These are phyloP conservation scores for Sebastes diploproa DNA, from an alignment of 2,797 vertebrate species.

Conservation along the genomic window DNA sequence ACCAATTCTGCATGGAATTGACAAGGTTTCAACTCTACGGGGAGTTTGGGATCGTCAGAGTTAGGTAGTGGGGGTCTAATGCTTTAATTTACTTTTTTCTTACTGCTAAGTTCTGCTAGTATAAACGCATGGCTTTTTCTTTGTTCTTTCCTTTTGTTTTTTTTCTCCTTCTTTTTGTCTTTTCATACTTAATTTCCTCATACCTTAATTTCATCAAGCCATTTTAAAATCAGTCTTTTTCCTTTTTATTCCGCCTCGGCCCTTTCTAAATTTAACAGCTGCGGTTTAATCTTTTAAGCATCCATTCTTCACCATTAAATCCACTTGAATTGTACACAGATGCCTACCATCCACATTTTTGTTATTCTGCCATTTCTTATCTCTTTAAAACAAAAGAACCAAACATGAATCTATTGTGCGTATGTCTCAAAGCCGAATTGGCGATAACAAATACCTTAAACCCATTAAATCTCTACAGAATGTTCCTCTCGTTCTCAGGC, in stretches of 20 bases:
- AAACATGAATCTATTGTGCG: not conserved
- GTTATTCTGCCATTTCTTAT: not conserved
- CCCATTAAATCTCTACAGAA: not conserved
- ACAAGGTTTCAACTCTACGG: no score
- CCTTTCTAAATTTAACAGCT: not conserved
- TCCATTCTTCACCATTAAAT: not conserved
- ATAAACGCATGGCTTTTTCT: no score
- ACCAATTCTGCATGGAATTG: not conserved
- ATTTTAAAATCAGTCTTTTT: no score
- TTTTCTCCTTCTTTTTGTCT: no score
- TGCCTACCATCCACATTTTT: not conserved
- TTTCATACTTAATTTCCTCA: no score
- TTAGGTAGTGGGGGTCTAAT: not conserved
- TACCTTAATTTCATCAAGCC: no score
- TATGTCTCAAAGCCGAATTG: not conserved
- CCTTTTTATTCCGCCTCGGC: not conserved
- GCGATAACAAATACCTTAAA: not conserved
- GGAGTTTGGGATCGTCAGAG: not conserved
- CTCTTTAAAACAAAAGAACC: not conserved
- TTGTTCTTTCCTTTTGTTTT: no score
- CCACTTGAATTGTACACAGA: not conserved
- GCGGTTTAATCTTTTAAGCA: not conserved
- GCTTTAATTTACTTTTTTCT: not conserved
- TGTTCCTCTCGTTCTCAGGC: slow-evolving; percentile 42
- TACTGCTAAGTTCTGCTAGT: not conserved